Conservation (phyloP, 2,797 vertebrate genomes). For the Heteromormyrus szaboi region DNA sequence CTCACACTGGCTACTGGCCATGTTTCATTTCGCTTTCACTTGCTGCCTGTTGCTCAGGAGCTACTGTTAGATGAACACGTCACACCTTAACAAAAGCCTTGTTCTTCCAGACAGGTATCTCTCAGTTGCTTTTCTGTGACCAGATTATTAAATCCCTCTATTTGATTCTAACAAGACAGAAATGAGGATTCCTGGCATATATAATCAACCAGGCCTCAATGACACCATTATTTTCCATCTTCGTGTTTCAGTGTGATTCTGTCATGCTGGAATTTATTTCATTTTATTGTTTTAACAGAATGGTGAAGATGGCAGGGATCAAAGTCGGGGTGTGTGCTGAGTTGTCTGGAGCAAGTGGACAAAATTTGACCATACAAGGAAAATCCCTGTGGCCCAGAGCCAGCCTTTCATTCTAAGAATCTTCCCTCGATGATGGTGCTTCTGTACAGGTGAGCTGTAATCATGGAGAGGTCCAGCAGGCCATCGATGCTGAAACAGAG, state of each 20-base stretch:
- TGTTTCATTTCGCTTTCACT: background rate
- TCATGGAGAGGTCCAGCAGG: background rate
- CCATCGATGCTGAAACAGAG: background rate
- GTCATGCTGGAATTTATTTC: background rate
- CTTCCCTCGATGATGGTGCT: background rate
- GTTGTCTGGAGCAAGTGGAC: background rate
- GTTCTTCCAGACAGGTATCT: background rate
- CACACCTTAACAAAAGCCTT: background rate
- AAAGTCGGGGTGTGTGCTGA: background rate
- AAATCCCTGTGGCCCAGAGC: background rate
- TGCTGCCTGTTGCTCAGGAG: background rate
- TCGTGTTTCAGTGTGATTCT: background rate
- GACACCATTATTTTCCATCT: background rate
- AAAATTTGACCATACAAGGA: background rate
- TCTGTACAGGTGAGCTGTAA: background rate
- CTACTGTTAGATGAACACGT: background rate
- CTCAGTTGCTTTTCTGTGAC: background rate
- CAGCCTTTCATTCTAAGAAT: background rate
- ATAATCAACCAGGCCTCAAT: background rate
- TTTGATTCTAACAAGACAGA: background rate
- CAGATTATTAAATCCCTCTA: background rate
- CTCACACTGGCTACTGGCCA: background rate
- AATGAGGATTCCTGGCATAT: background rate
- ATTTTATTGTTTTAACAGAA: background rate
- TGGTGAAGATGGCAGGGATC: background rate